Conservation (phyloP, 2,113 vertebrate genomes). For the Ophthalmolycus amberensis region DNA sequence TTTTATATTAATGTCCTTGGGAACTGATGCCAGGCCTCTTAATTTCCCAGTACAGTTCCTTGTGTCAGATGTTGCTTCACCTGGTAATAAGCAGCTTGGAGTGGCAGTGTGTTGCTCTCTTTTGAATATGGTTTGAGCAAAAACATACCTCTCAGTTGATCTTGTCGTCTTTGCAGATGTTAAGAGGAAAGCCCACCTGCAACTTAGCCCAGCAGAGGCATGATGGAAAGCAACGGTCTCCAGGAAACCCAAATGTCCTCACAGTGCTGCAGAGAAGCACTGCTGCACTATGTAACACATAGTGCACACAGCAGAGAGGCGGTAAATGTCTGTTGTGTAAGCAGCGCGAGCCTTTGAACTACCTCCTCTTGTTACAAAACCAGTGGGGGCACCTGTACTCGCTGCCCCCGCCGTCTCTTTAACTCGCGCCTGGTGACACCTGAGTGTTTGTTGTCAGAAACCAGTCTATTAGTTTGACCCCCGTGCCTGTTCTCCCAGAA, state of each 20-base stretch:
- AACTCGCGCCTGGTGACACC: slow-evolving; percentile 57
- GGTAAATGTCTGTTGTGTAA: slow-evolving; percentile 71
- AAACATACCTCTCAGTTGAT: slow-evolving; percentile 37
- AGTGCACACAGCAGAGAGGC: slow-evolving; percentile 49
- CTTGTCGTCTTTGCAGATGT: slow-evolving; percentile 17
- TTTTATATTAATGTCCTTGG: slow-evolving; percentile 44
- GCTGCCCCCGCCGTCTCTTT: slow-evolving; percentile 57
- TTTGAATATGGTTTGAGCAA: slow-evolving; percentile 20
- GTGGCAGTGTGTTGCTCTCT: slow-evolving; percentile 14
- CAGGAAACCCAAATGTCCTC: slow-evolving; percentile 16
- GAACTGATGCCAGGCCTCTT: slow-evolving; percentile 31
- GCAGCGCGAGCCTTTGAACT: slow-evolving; percentile 63
- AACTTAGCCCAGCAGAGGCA: slow-evolving; percentile 1
- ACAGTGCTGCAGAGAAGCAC: not conserved
- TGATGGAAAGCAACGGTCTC: slow-evolving; percentile 24
- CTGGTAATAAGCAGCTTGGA: slow-evolving; percentile 22
- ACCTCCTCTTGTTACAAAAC: slow-evolving; percentile 63
- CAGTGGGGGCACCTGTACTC: slow-evolving; percentile 55
- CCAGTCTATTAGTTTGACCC: slow-evolving; percentile 71
- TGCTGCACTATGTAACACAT: slow-evolving; percentile 14
- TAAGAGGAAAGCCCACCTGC: not conserved
- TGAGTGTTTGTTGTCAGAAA: slow-evolving; percentile 68
- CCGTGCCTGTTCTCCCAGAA: slow-evolving; percentile 48
- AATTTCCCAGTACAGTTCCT: slow-evolving; percentile 7
- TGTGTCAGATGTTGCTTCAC: slow-evolving; percentile 47